A percentile compares a stretch with the other conserved stretches of the same genome.
phyloP scores from a whole-genome alignment of 2,113 vertebrate species.

The Phoxinus phoxinus region DNA sequence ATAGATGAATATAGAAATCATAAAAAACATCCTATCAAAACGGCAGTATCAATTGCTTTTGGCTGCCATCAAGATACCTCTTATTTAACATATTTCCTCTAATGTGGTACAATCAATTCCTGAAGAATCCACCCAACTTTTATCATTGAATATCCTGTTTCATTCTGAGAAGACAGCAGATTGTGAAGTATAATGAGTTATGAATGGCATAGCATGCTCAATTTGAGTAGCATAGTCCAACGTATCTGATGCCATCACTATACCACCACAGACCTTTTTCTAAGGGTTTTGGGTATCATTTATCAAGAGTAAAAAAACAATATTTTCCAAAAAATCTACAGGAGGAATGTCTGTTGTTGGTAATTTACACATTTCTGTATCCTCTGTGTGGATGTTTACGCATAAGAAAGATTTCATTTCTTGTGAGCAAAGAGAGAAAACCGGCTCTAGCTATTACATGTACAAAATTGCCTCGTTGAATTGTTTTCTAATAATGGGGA shows the following conservation, averaged over 20 bases:
- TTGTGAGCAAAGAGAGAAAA: neutral
- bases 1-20: neutral
- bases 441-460: slow-evolving; percentile 19
- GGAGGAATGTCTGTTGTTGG: neutral
- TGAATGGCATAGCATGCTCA: neutral
- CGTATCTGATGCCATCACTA: neutral
- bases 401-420: neutral
- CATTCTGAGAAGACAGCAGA: neutral
- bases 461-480: slow-evolving; percentile 32
- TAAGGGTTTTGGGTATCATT: neutral
- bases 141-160: neutral
- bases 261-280: neutral
- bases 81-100: neutral
- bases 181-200: neutral
- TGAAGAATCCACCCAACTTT: neutral
- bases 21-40: neutral
- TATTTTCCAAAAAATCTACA: neutral
- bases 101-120: neutral
- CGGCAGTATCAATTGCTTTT: neutral
- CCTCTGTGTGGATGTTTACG: neutral
- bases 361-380: neutral
- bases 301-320: neutral
- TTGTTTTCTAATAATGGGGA: slow-evolving; percentile 41
- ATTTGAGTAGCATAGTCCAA: neutral
- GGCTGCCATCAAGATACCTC: neutral